phyloP scores from a whole-genome alignment of 1,140 invertebrate species.

The Chionoecetes opilio region DNA sequence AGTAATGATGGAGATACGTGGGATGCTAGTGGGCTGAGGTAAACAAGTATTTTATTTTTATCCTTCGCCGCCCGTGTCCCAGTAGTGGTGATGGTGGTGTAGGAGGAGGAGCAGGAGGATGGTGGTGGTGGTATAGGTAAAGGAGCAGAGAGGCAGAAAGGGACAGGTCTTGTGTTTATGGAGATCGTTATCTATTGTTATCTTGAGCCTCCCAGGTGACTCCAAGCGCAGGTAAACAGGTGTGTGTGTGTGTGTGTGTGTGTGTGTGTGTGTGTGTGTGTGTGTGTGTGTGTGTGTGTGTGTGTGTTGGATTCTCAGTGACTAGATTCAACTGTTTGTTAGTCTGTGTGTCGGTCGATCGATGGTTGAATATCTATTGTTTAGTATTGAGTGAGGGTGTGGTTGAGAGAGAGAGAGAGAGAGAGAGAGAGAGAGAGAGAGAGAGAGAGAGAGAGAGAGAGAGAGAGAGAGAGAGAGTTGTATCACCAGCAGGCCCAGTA shows the following conservation, averaged over 20 bases:
- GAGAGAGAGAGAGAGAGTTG: conserved; percentile 44
- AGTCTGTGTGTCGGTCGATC: not conserved
- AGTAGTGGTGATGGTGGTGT: not conserved
- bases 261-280: conserved; percentile 55
- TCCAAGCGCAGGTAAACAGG: not conserved
- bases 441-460: conserved; percentile 46
- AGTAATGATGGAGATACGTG: not conserved
- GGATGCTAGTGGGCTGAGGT: not conserved
- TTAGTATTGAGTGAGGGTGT: not conserved
- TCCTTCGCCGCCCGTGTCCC: not conserved
- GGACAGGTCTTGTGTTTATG: not conserved
- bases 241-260: conserved; percentile 48
- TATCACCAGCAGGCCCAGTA: too few species aligned
- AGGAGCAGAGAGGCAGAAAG: not conserved
- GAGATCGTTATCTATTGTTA: not conserved
- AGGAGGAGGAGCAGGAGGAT: not conserved
- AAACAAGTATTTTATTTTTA: conserved; percentile 27
- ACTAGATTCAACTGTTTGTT: not conserved
- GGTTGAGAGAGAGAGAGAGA: conserved; percentile 41
- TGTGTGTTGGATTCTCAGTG: not conserved
- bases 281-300: conserved; percentile 51
- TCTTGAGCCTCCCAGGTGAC: not conserved
- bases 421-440: conserved; percentile 49
- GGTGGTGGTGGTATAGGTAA: too few species aligned
- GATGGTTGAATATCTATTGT: not conserved